These are phyloP conservation scores for Pampusana beccarii DNA, from an alignment of 2,113 vertebrate genomes.

Conservation along the genomic window DNA sequence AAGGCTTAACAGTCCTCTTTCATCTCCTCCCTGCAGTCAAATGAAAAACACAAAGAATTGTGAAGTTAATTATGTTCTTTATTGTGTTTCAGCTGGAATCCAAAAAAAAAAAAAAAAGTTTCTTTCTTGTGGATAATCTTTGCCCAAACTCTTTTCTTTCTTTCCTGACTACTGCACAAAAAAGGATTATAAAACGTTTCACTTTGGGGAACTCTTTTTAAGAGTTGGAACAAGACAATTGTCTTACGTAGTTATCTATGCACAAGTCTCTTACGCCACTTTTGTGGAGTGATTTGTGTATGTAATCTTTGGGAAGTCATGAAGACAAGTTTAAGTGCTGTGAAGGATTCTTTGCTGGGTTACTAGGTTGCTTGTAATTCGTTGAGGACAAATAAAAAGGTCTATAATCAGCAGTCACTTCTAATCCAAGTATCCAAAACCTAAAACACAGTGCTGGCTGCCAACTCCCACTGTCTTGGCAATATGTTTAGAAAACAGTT, in stretches of 20 bases:
- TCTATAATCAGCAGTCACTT: constrained; percentile 87
- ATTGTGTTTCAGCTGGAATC: constrained; percentile 85
- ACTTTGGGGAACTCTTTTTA: constrained; percentile 79
- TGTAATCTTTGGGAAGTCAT: constrained; percentile 90
- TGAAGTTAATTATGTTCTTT: constrained; percentile 97
- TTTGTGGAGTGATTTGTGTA: constrained; percentile 94
- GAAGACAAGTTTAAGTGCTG: constrained; percentile 90
- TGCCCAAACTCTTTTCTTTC: constrained; percentile 82
- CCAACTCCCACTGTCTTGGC: constrained; percentile 98
- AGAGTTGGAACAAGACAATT: constrained; percentile 82
- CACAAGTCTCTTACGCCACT: constrained; percentile 81
- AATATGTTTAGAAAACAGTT: constrained; percentile 98
- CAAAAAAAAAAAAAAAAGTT: constrained; percentile 69
- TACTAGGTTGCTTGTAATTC: constrained; percentile 94
- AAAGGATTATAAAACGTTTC: constrained; percentile 93
- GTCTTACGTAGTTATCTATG: constrained; percentile 84
- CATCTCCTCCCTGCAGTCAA: constrained; percentile 99
- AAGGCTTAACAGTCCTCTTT: constrained; percentile 99
- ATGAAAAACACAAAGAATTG: constrained; percentile 96
- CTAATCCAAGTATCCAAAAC: constrained; percentile 86
- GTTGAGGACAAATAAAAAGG: constrained; percentile 90
- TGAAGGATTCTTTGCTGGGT: constrained; percentile 86
- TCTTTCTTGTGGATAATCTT: constrained; percentile 81
- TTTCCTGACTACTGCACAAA: constrained; percentile 86
- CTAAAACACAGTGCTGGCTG: constrained; percentile 85